Percentiles rank a stretch among this genome's conserved stretches.
These are phyloP conservation scores for Conistra vaccinii DNA, from an alignment of 2,888 invertebrate genomes.

Conservation along the genomic window DNA sequence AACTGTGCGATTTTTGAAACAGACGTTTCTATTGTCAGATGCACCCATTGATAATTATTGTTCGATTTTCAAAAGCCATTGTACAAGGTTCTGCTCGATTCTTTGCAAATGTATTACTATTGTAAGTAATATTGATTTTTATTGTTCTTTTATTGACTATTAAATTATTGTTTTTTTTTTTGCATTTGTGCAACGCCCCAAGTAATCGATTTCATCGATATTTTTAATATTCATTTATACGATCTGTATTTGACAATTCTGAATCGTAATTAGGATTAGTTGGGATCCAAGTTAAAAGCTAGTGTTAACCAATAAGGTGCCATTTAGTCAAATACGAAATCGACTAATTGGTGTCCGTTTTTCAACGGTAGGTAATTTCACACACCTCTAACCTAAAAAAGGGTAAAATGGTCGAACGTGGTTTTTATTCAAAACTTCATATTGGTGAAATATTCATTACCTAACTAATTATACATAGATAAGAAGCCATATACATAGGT, in stretches of 20 bases:
- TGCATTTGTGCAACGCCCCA: neutral
- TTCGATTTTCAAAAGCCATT: slow-evolving; percentile 28
- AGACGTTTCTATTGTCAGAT: slow-evolving; percentile 26
- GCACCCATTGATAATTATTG: slow-evolving; percentile 13
- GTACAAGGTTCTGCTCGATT: neutral
- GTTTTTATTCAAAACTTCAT: neutral
- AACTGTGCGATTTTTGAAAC: slow-evolving; percentile 30
- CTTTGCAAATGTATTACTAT: slow-evolving; percentile 8
- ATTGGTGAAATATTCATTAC: neutral
- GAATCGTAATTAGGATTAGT: slow-evolving; percentile 40
- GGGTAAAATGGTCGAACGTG: neutral
- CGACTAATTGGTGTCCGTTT: slow-evolving; percentile 10
- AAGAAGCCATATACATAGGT: too few species aligned
- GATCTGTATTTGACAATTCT: slow-evolving; percentile 32
- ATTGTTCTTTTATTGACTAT: neutral
- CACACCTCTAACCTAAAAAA: neutral
- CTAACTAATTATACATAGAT: neutral
- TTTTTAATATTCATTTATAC: slow-evolving; percentile 34
- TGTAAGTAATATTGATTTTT: neutral
- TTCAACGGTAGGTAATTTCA: slow-evolving; percentile 25
- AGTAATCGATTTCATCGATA: slow-evolving; percentile 15
- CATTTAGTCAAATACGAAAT: slow-evolving; percentile 28
- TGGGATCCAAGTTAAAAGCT: slow-evolving; percentile 22
- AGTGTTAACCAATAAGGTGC: slow-evolving; percentile 5
- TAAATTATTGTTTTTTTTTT: neutral